Evolutionary conservation across 1,140 invertebrate genomes (phyloP), one percentile per base, ranked within the genome.

Genomic region (Ostrea denselamellosa): DNA sequence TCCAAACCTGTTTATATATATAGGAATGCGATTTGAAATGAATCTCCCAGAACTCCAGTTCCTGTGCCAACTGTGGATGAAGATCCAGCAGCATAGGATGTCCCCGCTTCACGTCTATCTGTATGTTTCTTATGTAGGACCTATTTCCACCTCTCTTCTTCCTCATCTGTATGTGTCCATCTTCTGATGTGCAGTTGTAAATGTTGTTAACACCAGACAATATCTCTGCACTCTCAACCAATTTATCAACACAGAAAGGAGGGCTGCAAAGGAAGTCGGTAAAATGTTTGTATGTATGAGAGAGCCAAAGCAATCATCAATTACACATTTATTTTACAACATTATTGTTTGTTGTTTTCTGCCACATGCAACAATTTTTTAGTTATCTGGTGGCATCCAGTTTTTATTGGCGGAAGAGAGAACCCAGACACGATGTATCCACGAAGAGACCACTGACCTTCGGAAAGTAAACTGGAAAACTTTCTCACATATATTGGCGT

Each of bases 1-100:
- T 58, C n/a, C 56, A 62, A n/a, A 77, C 68, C 68, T 77, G 68
- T 77, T 77, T 77, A 34, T 77, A 77, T 28, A 77, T 77, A 34
- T 77, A 77, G 68, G 68, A 77, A 14, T 77, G 68, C 10, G 68
- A 77, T 25, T 77, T 77, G 25, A 77, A 77, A 12, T 77, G 68
- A 77, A 77, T 77, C 25, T 77, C 68, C 68, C 68, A 77, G 28
- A 77, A 77, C 28, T 77, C 68, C 68, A 77, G 68, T 77, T 77
- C 12, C 22, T 77, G 25, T 28, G 68, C 68, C 25, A 77, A 28
- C 25, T 17, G 68, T 28, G 68, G 68, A 4, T 77, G 68, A 25
- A 77, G 68, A 10, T 12, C 14, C 3, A 77, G 28, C 25, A 77
- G 9, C 68, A 77, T 77, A 14, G 68, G 68, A 34, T 77, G 68